Base-by-base conservation (phyloP, 1,140 invertebrate species). In the Whitmania pigra region DNA sequence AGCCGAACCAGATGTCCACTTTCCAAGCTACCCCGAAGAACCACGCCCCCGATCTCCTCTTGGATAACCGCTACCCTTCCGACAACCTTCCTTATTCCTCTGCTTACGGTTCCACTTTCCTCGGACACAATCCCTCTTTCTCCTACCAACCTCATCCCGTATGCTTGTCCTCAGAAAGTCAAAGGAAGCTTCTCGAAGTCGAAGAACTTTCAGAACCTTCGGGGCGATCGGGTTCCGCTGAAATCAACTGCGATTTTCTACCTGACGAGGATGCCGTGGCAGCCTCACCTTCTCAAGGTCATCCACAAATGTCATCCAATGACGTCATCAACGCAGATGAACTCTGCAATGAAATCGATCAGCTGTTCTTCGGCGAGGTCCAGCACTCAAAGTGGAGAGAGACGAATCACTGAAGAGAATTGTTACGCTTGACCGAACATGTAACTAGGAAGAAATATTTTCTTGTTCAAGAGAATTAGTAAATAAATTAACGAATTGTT, bases 301-400 rank as follows among this genome's bases (percentile, higher is more conserved):
- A 63, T 25, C 57, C 9, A 63, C 57, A 63, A n/a, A 22, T 31
- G 57, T 22, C 57, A 20, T 25, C 57, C 57, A 63, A 63, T 20
- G 29, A 31, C 18, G 67, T 31, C 67, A 49, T 69, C 29, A 36
- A 69, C 20, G 67, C 67, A 27, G 43, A 69, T 13, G 67, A 69
- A 22, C 36, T 69, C n/a, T 69, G 67, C 67, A 69, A 69, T 69
- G 67, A 69, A 40, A 69, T 69, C 17, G 67, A 69, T 31, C 22
- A 69, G 11, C 25, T 69, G n/a, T 69, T 69, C 27, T 69, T 69
- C n/a, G 31, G 31, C 6, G 67, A 69, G 9, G 11, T 69, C 11
- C 57, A 63, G 11, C 57, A 3, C 5, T 63, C 57, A 11, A 63
- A 13, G 29, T 63, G 57, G 57, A 63, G 29, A 7, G 29, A 63